phyloP scores from a whole-genome alignment of 2,113 vertebrate genomes.

The Oophaga pumilio region DNA sequence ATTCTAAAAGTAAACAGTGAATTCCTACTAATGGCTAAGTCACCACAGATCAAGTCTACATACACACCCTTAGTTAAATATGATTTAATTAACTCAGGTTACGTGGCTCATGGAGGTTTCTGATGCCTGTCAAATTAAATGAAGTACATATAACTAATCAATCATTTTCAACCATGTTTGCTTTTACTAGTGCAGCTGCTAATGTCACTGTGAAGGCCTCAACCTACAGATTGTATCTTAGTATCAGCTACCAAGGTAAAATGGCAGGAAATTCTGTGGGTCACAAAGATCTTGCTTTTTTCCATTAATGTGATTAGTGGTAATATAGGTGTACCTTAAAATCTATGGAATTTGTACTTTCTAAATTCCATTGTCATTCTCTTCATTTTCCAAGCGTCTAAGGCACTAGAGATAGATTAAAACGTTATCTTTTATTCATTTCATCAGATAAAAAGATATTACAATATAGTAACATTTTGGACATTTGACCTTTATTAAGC shows the following conservation, averaged over 20 bases:
- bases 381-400: not conserved
- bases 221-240: not conserved
- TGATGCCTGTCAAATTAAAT: constrained; percentile 71
- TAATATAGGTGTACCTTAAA: not conserved
- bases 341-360: not conserved
- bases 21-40: constrained; percentile 88
- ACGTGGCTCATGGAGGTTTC: constrained; percentile 69
- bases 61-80: constrained; percentile 82
- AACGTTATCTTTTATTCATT: too few relatives aligned
- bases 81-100: constrained; percentile 81
- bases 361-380: not conserved
- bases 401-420: too few relatives aligned
- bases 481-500: too few relatives aligned
- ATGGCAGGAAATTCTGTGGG: constrained; percentile 11
- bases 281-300: not conserved
- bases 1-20: constrained; percentile 81
- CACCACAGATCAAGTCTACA: constrained; percentile 81
- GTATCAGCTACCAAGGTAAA: constrained; percentile 13
- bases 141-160: constrained; percentile 70
- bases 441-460: too few relatives aligned
- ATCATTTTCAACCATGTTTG: constrained; percentile 68
- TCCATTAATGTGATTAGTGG: not conserved
- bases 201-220: constrained; percentile 39
- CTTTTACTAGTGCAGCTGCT: constrained; percentile 56
- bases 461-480: too few relatives aligned